Conservation (phyloP, 2,888 invertebrate genomes). For the Eulithis testata region DNA sequence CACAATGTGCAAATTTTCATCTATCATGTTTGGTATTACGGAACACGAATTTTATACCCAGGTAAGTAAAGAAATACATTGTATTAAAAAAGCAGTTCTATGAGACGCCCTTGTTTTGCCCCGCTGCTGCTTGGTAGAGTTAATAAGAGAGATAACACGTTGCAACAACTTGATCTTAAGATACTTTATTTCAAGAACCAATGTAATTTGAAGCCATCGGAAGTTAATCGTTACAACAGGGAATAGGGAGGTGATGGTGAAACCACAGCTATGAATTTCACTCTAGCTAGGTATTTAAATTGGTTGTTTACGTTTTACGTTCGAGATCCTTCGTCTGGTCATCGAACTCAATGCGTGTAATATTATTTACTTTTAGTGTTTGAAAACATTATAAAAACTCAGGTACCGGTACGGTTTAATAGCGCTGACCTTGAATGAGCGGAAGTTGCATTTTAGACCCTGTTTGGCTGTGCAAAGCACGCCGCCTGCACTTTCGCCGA, state of each 20-base stretch:
- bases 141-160: conserved; percentile 11
- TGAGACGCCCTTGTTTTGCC: neutral
- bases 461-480: too few relatives aligned
- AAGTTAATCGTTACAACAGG: conserved; percentile 36
- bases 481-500: too few relatives aligned
- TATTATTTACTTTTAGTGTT: conserved; percentile 5
- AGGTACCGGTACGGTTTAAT: neutral
- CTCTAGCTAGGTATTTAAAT: conserved; percentile 22
- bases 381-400: conserved; percentile 5
- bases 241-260: conserved; percentile 7
- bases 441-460: too few relatives aligned
- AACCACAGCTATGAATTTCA: conserved; percentile 9
- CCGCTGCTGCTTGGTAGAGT: conserved; percentile 3
- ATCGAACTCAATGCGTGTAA: conserved; percentile 30
- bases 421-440: too few relatives aligned
- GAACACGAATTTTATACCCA: too few relatives aligned
- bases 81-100: too few relatives aligned
- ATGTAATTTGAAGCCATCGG: conserved; percentile 39
- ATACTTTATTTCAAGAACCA: conserved; percentile 28
- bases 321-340: conserved; percentile 31
- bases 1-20: too few relatives aligned
- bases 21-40: too few relatives aligned
- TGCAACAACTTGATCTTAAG: conserved; percentile 31
- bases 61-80: too few relatives aligned
- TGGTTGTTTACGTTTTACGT: conserved; percentile 31